Base-by-base conservation (phyloP, 2,888 invertebrate species). In the Punctoribates punctum region DNA sequence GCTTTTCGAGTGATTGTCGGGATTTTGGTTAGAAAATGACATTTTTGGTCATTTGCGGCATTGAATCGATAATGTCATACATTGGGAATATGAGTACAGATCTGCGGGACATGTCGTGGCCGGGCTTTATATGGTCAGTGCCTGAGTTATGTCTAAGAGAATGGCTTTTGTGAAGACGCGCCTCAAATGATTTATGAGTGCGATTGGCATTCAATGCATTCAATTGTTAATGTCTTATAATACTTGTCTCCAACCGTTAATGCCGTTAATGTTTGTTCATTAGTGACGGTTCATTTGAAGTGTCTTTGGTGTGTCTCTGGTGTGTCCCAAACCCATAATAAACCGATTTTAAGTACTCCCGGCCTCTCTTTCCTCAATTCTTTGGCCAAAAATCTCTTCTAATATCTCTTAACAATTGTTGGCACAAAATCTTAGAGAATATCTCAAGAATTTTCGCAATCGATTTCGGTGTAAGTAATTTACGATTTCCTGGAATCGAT, bases 191-290 rank as follows among this genome's bases (percentile, higher is more conserved):
- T 67, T 38, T 67, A 67, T 67, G 65, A 67, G 11, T 67, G 65
- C 38, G 34, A 38, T 67, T 67, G 60, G 27, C 60, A 60, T 60
- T 27, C 60, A 60, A 60, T 60, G 60, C 60, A 60, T 27, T 57
- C 57, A 20, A 60, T 62, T 67, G 65, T 67, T 38, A 67, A 67
- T 67, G 65, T 67, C 65, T 42, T 54, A 54, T 62, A 62, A 17
- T 62, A 17, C 27, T 27, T 62, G 34, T 27, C 38, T 67, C 65
- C 20, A 20, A 38, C 38, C 38, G 34, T 67, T 67, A 67, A 67
- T 67, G 65, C 48, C 72, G 25, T 72, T 72, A 72, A 72, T 72
- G 72, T 72, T 72, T 46, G 72, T 48, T 72, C 72, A 72, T 72
- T 72, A 72, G 72, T 72, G 46, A n/a, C 48, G 72, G 46, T 72